Conservation (phyloP, 2,113 vertebrate species). For the Dipodomys merriami region DNA sequence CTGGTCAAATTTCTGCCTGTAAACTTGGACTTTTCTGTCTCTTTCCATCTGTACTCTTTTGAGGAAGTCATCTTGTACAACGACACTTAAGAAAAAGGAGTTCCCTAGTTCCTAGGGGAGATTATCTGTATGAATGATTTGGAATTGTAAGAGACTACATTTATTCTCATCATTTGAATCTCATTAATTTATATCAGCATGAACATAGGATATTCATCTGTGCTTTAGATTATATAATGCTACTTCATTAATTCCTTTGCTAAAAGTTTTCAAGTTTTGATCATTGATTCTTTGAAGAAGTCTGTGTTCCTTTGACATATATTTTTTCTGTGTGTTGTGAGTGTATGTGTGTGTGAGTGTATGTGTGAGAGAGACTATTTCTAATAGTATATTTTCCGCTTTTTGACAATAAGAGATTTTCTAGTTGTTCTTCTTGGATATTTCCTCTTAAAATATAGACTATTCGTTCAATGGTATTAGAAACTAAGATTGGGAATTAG, state of each 20-base stretch:
- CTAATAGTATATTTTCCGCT: too few relatives aligned
- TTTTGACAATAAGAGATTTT: neutral
- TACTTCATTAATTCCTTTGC: neutral
- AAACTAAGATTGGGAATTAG: neutral
- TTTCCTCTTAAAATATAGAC: neutral
- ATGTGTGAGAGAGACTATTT: too few relatives aligned
- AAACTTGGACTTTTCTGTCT: neutral
- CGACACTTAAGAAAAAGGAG: neutral
- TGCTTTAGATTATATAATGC: neutral
- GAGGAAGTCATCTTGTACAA: neutral
- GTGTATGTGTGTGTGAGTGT: too few relatives aligned
- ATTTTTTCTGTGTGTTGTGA: neutral
- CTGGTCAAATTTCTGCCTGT: neutral
- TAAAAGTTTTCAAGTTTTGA: neutral
- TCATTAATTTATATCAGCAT: neutral
- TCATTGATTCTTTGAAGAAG: neutral
- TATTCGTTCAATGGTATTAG: neutral
- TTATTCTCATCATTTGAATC: neutral
- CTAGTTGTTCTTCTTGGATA: neutral
- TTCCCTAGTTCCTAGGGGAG: neutral
- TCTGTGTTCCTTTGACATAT: neutral
- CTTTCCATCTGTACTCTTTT: neutral
- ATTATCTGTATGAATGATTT: neutral
- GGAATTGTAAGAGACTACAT: neutral
- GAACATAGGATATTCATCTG: neutral